Percentiles rank a stretch among this genome's conserved stretches.
Evolutionary conservation across 2,113 vertebrate species (phyloP).

Genomic region (Hiodon tergisus): DNA sequence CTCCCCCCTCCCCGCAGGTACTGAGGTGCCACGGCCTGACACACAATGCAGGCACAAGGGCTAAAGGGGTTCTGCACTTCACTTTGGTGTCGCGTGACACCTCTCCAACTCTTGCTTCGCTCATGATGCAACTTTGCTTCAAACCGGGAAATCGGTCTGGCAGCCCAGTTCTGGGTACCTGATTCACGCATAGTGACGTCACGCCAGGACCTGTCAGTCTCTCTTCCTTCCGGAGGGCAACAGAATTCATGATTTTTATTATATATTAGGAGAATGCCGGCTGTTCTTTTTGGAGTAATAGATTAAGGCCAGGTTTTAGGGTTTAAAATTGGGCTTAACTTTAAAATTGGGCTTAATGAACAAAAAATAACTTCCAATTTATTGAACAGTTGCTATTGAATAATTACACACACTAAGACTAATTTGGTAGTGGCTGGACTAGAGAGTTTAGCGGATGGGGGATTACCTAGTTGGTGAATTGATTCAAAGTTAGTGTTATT

Average conservation of each 20-base stretch:
- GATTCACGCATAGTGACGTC: background rate
- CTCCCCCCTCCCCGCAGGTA: background rate
- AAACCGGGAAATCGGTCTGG: slow-evolving; percentile 20
- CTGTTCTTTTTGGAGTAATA: background rate
- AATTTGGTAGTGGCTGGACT: too few species aligned
- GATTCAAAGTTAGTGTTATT: too few species aligned
- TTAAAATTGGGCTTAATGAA: too few species aligned
- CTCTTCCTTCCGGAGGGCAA: background rate
- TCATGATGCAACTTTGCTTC: slow-evolving; percentile 20
- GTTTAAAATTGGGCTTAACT: too few species aligned
- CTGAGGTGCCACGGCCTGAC: slow-evolving; percentile 1
- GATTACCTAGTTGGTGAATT: too few species aligned
- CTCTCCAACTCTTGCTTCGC: slow-evolving; percentile 12
- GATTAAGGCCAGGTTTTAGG: background rate
- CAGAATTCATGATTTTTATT: background rate
- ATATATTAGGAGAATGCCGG: background rate
- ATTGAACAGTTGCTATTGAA: too few species aligned
- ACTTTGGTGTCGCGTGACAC: background rate
- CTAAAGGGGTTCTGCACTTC: background rate
- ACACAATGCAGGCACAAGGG: background rate
- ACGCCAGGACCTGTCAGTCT: background rate
- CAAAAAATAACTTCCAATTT: too few species aligned
- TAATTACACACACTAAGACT: too few species aligned
- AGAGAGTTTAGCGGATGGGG: too few species aligned
- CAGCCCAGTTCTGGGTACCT: slow-evolving; percentile 1